Evolutionary conservation across 1,140 invertebrate species (phyloP).

Genomic region (Campodea augens): DNA sequence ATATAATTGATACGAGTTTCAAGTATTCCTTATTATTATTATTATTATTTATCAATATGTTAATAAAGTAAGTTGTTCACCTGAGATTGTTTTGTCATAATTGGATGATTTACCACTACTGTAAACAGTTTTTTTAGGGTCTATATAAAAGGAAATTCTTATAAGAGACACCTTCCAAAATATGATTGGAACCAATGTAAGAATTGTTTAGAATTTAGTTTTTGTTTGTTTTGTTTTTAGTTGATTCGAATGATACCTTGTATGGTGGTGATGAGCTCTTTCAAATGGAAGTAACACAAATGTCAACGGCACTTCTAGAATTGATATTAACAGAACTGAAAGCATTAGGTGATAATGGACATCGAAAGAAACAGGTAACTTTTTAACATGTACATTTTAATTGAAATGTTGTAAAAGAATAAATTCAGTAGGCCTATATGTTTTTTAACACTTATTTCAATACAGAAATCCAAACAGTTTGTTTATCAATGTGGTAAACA

Average conservation of each 20-base stretch:
- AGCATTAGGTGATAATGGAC: slow-evolving; percentile 20
- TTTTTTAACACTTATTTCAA: slow-evolving; percentile 2
- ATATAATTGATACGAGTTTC: no score
- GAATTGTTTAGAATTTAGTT: slow-evolving; percentile 4
- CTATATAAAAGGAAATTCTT: no score
- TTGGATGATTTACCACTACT: no score
- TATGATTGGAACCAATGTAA: no score
- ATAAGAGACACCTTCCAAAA: no score
- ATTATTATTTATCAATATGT: no score
- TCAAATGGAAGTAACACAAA: slow-evolving; percentile 53
- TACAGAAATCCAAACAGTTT: no score
- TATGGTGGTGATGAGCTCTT: slow-evolving; percentile 80
- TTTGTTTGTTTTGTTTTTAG: slow-evolving; percentile 29
- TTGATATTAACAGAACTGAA: slow-evolving; percentile 52
- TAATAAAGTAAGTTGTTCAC: neutral
- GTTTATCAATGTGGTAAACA: no score
- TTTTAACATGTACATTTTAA: no score
- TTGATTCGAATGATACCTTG: slow-evolving; percentile 82
- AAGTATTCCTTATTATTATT: no score
- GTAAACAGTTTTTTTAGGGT: no score
- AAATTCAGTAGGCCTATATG: neutral
- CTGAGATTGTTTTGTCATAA: no score
- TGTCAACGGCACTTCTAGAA: slow-evolving; percentile 53
- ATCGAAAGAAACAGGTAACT: slow-evolving; percentile 19
- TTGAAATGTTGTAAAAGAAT: neutral